Conservation (phyloP, 2,888 invertebrate genomes). For the Adela reaumurella region DNA sequence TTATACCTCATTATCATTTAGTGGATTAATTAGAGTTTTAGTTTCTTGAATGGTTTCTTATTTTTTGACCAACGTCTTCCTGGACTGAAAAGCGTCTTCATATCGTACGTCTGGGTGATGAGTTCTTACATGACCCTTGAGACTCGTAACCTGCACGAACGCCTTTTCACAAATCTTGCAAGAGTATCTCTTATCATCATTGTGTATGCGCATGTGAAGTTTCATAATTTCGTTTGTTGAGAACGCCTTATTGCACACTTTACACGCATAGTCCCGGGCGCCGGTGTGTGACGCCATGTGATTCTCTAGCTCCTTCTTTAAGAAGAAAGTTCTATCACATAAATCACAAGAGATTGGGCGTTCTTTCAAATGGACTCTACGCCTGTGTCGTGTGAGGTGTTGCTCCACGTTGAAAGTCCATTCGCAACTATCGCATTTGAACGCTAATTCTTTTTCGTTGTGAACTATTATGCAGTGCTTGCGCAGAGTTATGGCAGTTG, state of each 20-base stretch:
- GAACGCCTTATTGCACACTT: constrained; percentile 32
- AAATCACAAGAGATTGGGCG: not conserved
- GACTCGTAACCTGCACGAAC: constrained; percentile 21
- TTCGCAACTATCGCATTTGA: constrained; percentile 25
- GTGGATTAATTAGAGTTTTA: no score
- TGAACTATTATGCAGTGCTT: not conserved
- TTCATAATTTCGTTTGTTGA: constrained; percentile 33
- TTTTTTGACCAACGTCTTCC: no score
- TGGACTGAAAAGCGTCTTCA: no score
- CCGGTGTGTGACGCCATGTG: constrained; percentile 20
- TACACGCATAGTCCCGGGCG: constrained; percentile 25
- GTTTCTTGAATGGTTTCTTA: no score
- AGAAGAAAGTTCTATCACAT: not conserved
- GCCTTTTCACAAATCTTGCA: constrained; percentile 30
- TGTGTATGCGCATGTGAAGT: constrained; percentile 34
- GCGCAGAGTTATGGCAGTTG: not conserved
- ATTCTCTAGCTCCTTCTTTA: not conserved
- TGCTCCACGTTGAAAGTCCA: constrained; percentile 13
- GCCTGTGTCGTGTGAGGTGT: not conserved
- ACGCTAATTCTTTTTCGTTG: constrained; percentile 22
- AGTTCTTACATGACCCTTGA: constrained; percentile 3
- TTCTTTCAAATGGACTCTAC: not conserved
- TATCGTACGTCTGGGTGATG: no score
- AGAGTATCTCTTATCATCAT: constrained; percentile 30
- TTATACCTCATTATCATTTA: no score